phyloP scores from a whole-genome alignment of 53 echinoderm and acorn worm genomes.

The Paracentrotus lividus region DNA sequence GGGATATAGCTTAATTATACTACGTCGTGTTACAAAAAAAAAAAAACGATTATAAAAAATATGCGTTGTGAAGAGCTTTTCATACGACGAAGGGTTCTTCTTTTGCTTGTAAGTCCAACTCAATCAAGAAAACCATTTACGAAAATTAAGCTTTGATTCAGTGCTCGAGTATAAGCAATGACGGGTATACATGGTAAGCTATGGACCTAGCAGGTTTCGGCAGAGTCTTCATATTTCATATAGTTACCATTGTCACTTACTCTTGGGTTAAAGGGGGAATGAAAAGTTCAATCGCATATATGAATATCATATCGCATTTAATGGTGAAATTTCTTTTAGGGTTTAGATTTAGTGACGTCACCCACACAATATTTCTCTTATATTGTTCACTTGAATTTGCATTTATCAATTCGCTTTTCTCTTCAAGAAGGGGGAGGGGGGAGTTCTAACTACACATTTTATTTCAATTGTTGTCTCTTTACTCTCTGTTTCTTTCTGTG shows the following conservation, averaged over 20 bases:
- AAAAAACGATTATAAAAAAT: too few species aligned
- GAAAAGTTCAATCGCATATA: constrained; percentile 30
- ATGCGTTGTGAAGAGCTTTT: too few species aligned
- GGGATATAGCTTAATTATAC: too few species aligned
- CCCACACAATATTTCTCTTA: not conserved
- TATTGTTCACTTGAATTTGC: not conserved
- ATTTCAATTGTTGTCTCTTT: not conserved
- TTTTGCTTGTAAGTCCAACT: not conserved
- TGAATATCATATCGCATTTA: constrained; percentile 27
- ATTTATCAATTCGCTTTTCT: not conserved
- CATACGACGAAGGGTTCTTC: too few species aligned
- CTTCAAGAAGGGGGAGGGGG: not conserved
- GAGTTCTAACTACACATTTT: not conserved
- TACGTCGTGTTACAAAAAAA: too few species aligned
- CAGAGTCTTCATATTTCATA: not conserved
- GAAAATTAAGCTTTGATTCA: constrained; percentile 3
- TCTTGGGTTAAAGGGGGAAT: not conserved
- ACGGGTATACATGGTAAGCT: not conserved
- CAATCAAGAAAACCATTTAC: not conserved
- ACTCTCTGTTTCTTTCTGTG: not conserved
- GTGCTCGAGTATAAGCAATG: not conserved
- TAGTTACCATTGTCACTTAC: constrained; percentile 22
- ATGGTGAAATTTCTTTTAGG: not conserved
- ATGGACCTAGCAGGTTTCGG: not conserved
- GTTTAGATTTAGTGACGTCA: not conserved